Base-by-base conservation (phyloP, 2,113 vertebrate genomes). In the Motacilla alba region DNA sequence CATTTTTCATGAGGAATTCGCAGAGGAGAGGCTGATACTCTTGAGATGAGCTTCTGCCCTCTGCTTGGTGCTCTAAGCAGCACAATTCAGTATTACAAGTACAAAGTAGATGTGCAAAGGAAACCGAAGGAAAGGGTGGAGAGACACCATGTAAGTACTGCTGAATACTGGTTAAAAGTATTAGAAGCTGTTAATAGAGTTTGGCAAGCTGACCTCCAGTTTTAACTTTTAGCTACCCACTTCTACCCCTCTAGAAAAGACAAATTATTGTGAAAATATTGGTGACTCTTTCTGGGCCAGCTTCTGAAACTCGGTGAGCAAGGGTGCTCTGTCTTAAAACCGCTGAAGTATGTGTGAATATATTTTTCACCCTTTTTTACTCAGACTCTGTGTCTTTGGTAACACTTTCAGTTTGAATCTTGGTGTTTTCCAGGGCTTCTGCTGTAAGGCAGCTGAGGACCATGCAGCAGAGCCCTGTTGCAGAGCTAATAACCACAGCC, bases 1-100 rank as follows among this genome's bases (percentile, higher is more conserved):
- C 19, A n/a, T 91, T 91, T 95, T 94, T 87, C 66, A 62, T 78
- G n/a, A 69, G 31, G 41, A 72, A 44, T 84, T 95, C 58, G 28
- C 39, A 47, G 41, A n/a, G 43, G 22, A n/a, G 43, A 75, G 52
- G 28, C 39, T 70, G 47, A 31, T 60, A 13, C 15, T 68, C 35
- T 39, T 47, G 46, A 78, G 15, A 66, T 70, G 23, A 89, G 41
- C 8, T 64, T 15, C n/a, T 87, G 53, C 4, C 2, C 22, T 86
- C 56, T 73, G 17, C 9, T 22, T 75, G 31, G 33, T 75, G 44
- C 31, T 56, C 15, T 56, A 9, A 26, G 33, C 66, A 91, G 70
- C 62, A 68, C 35, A 67, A 20, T 79, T 81, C 73, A 47, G 23
- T 47, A 35, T 59, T 79, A 56, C 28, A 60, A 72, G 15, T 78